Evolutionary conservation across 2,113 vertebrate species (phyloP).

Genomic region (Rynchops niger): DNA sequence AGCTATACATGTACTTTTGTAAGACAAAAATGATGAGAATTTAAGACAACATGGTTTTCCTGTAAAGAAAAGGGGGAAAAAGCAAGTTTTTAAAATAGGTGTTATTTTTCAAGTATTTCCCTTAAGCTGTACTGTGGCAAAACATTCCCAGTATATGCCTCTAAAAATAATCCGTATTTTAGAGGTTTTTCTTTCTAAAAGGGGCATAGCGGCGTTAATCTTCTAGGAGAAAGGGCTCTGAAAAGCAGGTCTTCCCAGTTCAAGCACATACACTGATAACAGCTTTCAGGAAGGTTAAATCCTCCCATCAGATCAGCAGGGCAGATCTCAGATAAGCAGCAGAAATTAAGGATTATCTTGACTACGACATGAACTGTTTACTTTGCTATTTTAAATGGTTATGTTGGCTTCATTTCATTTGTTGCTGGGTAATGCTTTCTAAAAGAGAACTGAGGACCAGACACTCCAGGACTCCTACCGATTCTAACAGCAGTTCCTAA

Average conservation of each 20-base stretch:
- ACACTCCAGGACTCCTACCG: neutral
- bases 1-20: neutral
- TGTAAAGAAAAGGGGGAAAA: neutral
- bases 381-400: slow-evolving; percentile 57
- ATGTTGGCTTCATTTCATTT: slow-evolving; percentile 5
- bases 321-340: slow-evolving; percentile 51
- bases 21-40: neutral
- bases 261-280: slow-evolving; percentile 20
- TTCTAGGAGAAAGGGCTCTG: slow-evolving; percentile 13
- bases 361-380: slow-evolving; percentile 53
- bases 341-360: slow-evolving; percentile 69
- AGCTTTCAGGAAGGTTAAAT: slow-evolving; percentile 63
- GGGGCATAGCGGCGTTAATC: neutral
- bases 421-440: slow-evolving; percentile 25
- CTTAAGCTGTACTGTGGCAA: neutral
- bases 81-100: neutral
- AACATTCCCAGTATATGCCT: neutral
- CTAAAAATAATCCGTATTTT: slow-evolving; percentile 14
- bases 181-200: slow-evolving; percentile 27
- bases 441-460: neutral
- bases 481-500: neutral
- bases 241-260: slow-evolving; percentile 56
- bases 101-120: neutral
- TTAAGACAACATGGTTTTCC: neutral
- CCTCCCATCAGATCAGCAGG: slow-evolving; percentile 43